A percentile compares a stretch with the other conserved stretches of the same genome.
Conservation (phyloP, 2,888 invertebrate species). For the Cosmorhoe ocellata region DNA sequence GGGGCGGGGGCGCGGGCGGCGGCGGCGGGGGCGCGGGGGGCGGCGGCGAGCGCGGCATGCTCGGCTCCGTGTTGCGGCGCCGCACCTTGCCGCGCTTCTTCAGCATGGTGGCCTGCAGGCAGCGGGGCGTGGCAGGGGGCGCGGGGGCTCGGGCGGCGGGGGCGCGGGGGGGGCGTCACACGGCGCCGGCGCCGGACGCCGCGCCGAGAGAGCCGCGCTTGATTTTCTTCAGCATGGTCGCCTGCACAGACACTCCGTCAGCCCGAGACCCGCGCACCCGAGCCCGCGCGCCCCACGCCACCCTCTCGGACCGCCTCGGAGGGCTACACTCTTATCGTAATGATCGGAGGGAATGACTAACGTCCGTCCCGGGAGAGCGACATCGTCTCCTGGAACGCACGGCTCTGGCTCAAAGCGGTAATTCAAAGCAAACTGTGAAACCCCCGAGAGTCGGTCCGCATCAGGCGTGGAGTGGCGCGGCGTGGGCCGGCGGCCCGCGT, state of each 20-base stretch:
- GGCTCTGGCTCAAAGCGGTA: slow-evolving; percentile 23
- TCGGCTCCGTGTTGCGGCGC: slow-evolving; percentile 95
- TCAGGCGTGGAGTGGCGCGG: slow-evolving; percentile 31
- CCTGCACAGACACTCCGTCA: slow-evolving; percentile 85
- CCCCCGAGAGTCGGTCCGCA: slow-evolving; percentile 38
- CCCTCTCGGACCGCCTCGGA: slow-evolving; percentile 30
- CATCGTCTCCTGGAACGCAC: slow-evolving; percentile 7
- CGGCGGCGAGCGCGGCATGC: slow-evolving; percentile 82
- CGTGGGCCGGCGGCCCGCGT: slow-evolving; percentile 13
- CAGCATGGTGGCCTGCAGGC: slow-evolving; percentile 98
- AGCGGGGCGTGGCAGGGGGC: slow-evolving; percentile 56
- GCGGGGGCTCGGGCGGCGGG: slow-evolving; percentile 55
- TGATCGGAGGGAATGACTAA: background rate
- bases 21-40: slow-evolving; percentile 62
- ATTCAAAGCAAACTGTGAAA: slow-evolving; percentile 26
- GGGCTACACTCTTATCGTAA: background rate
- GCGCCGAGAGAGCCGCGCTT: slow-evolving; percentile 94
- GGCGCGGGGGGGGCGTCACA: slow-evolving; percentile 81
- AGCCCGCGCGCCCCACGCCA: slow-evolving; percentile 40
- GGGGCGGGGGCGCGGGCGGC: slow-evolving; percentile 65
- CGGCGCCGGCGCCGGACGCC: slow-evolving; percentile 65
- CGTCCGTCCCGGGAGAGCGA: slow-evolving; percentile 1
- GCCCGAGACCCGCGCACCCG: slow-evolving; percentile 30
- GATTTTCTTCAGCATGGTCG: slow-evolving; percentile 99
- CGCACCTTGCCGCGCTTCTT: slow-evolving; percentile 99